Base-by-base conservation (phyloP, 2,888 invertebrate genomes). In the Gymnocheta viridis region DNA sequence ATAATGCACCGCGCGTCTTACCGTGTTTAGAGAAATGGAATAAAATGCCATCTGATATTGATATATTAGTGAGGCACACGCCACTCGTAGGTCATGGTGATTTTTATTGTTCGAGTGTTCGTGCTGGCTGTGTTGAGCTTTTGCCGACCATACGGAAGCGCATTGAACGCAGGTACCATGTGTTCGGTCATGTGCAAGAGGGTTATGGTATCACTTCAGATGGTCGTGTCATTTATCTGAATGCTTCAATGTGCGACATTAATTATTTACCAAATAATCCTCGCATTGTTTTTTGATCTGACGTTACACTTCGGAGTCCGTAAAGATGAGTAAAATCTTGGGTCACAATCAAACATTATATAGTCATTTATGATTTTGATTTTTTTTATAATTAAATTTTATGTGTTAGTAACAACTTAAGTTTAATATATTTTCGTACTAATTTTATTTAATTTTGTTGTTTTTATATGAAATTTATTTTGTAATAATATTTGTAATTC, bases 141-240 rank as follows among this genome's bases (percentile, higher is more conserved):
- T 92, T 97, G 58, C 92, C 94, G 44, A 96, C 95, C 0, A 95
- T 97, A 2, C 96, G 96, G 89, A 93, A 94, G 85, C 92, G 96
- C 32, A 95, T 97, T 0, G 94, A 95, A 90, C 97, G 96, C 17
- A 96, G 95, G 89, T 96, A 96, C 90, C 97, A 97, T 90, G 94
- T 97, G 6, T 97, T 96, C 92, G 97, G 97, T 0, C 97, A 97
- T 90, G 95, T 97, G 76, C 97, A 97, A 92, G 96, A 97, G 93
- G 96, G 95, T 73, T 96, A 96, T 91, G 97, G 97, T 1, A 94
- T 96, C 38, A 95, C 96, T 24, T 95, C 96, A 14, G 96, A 97
- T 92, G 96, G 96, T 9, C 94, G 94, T 89, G 95, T 96, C 73
- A 95, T 96, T 85, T 97, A 94, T 90, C 94, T 97, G 79, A 97